Evolutionary conservation across 1,140 invertebrate species (phyloP).

Genomic region (Bilobella aurantiaca): DNA sequence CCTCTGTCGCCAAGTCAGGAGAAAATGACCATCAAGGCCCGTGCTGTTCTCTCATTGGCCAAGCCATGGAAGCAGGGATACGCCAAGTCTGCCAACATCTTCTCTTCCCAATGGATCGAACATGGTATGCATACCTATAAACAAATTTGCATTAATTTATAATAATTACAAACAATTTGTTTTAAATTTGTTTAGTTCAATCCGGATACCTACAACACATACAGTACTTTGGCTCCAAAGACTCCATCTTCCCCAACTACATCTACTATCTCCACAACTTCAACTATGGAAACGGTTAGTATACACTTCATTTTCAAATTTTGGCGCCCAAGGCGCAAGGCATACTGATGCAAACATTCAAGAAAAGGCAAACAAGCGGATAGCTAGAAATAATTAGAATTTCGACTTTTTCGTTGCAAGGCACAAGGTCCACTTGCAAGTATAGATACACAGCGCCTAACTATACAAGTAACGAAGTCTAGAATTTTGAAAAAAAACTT

Average conservation of each 20-base stretch:
- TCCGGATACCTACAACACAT: constrained; percentile 25
- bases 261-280: constrained; percentile 28
- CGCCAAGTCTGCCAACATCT: constrained; percentile 28
- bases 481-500: no score
- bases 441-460: no score
- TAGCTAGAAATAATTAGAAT: no score
- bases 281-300: constrained; percentile 23
- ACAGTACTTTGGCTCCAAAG: constrained; percentile 20
- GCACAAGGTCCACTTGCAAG: no score
- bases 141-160: no score
- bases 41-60: constrained; percentile 27
- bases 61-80: constrained; percentile 27
- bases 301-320: constrained; percentile 1
- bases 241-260: constrained; percentile 28
- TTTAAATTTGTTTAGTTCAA: no score
- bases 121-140: no score
- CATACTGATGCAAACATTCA: constrained; percentile 19
- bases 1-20: constrained; percentile 10
- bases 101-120: constrained; percentile 17
- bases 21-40: constrained; percentile 21
- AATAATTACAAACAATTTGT: no score
- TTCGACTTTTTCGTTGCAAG: no score
- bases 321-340: constrained; percentile 13
- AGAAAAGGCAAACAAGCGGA: constrained; percentile 17
- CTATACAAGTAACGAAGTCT: no score